Base-by-base conservation (phyloP, 2,888 invertebrate species). In the Eupithecia inturbata region DNA sequence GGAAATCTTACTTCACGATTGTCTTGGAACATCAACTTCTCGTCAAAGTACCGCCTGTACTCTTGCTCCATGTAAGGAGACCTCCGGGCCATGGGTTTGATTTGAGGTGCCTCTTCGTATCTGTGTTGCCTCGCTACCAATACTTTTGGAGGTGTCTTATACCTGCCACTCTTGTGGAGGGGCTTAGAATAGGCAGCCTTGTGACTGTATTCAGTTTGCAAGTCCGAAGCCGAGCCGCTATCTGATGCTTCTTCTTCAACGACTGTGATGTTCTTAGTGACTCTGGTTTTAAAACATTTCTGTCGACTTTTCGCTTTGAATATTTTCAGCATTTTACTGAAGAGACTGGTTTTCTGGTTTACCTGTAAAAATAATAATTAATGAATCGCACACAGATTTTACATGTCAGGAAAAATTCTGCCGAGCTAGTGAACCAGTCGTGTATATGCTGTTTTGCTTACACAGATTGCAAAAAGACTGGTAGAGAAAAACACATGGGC, bases 21-120 rank as follows among this genome's bases (percentile, higher is more conserved):
- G 16, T 76, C 75, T 28, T 86, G 83, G 76, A 87, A 90, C 79
- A 85, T 84, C 4, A 89, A 77, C 33, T 82, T 83, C 75, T 92
- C 91, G 75, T 89, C 84, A 88, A 91, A 91, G 39, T 86, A 81
- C n/a, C 88, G 84, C 60, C 89, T 84, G 73, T 89, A 85, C 77
- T 92, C 91, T 77, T 92, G 92, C 76, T 92, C 91, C 87, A 89
- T 87, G 68, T 90, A 89, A 0, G 90, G 89, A 1, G 82, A 73
- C 57, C 79, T 82, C 41, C 77, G 80, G 6, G 67, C 10, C 16
- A 53, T 10, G 7, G 45, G 14, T 63, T 78, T 81, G 19, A 82
- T 82, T 3, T 83, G 82, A 39, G 83, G 83, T 28, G 72, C 80
- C 3, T 82, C 83, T 62, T 82, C 80, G 12, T 68, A 67, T 72